Conservation (phyloP, 2,888 invertebrate species). For the Stenolophus ochropezus region DNA sequence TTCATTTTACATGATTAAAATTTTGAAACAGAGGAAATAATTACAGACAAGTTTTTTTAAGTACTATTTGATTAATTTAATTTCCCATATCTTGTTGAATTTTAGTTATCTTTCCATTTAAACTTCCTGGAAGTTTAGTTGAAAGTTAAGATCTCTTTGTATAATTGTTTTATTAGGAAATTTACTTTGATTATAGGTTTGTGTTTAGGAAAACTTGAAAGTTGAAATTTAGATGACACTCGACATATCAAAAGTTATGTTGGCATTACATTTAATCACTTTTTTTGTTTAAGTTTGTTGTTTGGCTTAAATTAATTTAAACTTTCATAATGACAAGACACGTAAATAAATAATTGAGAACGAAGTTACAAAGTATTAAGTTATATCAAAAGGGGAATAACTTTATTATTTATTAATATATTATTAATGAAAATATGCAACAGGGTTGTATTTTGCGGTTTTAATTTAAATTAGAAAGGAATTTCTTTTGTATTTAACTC, state of each 20-base stretch:
- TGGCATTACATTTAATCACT: background rate
- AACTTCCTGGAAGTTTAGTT: background rate
- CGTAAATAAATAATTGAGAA: background rate
- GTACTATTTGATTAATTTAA: background rate
- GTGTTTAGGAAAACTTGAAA: too few relatives aligned
- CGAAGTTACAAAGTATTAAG: conserved; percentile 63
- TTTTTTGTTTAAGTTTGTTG: background rate
- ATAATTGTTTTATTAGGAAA: conserved; percentile 51
- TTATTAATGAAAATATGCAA: too few relatives aligned
- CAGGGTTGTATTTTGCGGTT: too few relatives aligned
- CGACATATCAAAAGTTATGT: background rate
- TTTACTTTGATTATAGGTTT: background rate
- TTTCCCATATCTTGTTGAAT: background rate
- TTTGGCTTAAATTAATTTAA: background rate
- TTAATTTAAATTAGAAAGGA: too few relatives aligned
- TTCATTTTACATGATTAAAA: too few relatives aligned
- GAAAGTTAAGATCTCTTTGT: background rate
- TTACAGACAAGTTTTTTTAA: background rate
- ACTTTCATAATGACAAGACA: background rate
- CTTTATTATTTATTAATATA: too few relatives aligned
- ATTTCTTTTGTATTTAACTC: too few relatives aligned
- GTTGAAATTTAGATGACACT: background rate
- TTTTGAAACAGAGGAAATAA: too few relatives aligned
- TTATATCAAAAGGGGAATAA: too few relatives aligned
- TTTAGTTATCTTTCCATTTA: background rate